Evolutionary conservation across 2,113 vertebrate genomes (phyloP).

Genomic region (Gallinago jamesoni): DNA sequence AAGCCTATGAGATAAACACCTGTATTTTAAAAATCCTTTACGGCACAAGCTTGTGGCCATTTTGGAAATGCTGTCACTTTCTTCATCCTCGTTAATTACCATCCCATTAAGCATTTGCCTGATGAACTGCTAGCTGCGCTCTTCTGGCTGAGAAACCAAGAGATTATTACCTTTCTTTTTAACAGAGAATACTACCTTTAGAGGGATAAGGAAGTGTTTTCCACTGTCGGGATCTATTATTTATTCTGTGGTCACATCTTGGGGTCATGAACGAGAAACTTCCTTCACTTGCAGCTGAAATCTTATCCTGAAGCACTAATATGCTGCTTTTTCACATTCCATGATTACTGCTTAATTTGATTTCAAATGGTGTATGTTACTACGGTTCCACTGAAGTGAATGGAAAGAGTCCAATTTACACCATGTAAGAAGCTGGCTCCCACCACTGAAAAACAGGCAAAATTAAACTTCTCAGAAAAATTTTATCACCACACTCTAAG

Average conservation of each 20-base stretch:
- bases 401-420: constrained; percentile 32
- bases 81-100: neutral
- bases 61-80: neutral
- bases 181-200: neutral
- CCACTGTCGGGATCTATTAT: neutral
- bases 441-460: constrained; percentile 15
- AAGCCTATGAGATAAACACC: neutral
- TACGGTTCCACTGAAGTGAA: neutral
- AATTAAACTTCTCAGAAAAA: constrained; percentile 38
- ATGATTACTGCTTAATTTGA: constrained; percentile 46
- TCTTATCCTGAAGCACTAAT: neutral
- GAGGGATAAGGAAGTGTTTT: neutral
- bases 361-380: constrained; percentile 48
- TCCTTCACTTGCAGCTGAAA: constrained; percentile 26
- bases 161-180: neutral
- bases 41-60: neutral
- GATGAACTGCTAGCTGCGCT: neutral
- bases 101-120: neutral
- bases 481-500: neutral
- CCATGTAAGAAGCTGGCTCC: constrained; percentile 13
- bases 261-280: neutral
- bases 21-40: neutral
- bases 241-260: constrained; percentile 1
- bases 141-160: neutral
- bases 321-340: constrained; percentile 38